phyloP scores from a whole-genome alignment of 2,797 vertebrate genomes.

The Anguilla pacifica region DNA sequence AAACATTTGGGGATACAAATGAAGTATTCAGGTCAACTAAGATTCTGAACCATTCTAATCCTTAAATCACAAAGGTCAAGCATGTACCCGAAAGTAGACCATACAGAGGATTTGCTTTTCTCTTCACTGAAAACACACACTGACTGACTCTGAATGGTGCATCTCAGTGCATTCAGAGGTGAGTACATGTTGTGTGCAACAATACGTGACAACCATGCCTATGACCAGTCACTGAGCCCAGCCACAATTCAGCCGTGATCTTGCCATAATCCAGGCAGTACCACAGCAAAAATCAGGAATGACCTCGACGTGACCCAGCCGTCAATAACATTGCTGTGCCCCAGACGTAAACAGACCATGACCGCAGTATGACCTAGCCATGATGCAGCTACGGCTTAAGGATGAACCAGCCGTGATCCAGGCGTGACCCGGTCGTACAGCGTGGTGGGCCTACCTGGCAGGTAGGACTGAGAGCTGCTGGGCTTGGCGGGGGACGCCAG shows the following conservation, averaged over 20 bases:
- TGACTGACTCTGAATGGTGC: background rate
- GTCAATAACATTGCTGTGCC: too few relatives aligned
- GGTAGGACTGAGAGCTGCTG: slow-evolving; percentile 79
- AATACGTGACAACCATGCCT: background rate
- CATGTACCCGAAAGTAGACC: background rate
- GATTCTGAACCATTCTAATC: background rate
- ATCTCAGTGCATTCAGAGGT: background rate
- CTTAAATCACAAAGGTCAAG: background rate
- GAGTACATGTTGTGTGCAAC: background rate
- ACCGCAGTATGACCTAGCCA: background rate
- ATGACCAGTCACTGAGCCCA: background rate
- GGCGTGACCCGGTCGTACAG: background rate
- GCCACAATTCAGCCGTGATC: background rate
- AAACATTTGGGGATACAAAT: too few relatives aligned
- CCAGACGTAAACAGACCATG: background rate
- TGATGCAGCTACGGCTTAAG: background rate
- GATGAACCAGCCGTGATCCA: background rate
- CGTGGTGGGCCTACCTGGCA: slow-evolving; percentile 64
- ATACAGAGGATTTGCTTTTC: background rate
- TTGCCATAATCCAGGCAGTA: background rate
- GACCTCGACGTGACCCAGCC: background rate
- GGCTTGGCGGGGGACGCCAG: slow-evolving; percentile 70
- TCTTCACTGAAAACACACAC: background rate
- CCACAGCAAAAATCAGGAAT: background rate
- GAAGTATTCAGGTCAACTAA: background rate